Evolutionary conservation across 2,113 vertebrate genomes (phyloP).

Genomic region (Odontophorus gujanensis): DNA sequence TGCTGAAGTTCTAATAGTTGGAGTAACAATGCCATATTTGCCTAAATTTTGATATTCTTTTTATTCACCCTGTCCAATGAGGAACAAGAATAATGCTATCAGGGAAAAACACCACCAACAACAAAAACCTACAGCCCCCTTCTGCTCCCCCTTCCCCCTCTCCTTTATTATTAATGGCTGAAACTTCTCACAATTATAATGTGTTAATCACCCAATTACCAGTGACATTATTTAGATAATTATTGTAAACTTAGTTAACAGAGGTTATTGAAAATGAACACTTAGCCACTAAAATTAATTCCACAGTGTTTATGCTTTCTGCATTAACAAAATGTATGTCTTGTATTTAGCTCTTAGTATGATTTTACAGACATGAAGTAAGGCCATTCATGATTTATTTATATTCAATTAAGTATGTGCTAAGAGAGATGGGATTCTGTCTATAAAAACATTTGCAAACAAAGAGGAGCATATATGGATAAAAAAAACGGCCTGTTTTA

Average conservation of each 20-base stretch:
- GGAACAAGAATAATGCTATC: background rate
- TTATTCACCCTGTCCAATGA: background rate
- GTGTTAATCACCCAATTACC: constrained; percentile 25
- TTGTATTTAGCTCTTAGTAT: background rate
- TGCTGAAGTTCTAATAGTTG: background rate
- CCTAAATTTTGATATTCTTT: background rate
- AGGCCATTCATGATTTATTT: background rate
- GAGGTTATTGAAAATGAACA: constrained; percentile 19
- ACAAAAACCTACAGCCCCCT: background rate
- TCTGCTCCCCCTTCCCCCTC: too few species aligned
- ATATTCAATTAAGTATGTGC: background rate
- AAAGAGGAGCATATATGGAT: background rate
- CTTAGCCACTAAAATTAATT: constrained; percentile 15
- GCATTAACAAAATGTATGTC: background rate
- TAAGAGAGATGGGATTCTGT: background rate
- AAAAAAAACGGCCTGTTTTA: background rate
- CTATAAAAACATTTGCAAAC: background rate
- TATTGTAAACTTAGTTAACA: constrained; percentile 19
- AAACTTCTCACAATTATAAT: constrained; percentile 5
- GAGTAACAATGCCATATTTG: background rate
- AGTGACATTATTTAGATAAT: background rate
- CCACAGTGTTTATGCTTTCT: background rate
- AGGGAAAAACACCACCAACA: background rate
- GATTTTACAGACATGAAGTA: background rate
- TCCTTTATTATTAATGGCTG: background rate